Percentiles rank a stretch among this genome's conserved stretches.
Conservation (phyloP, 1,140 invertebrate genomes). For the Scaptomyza graminum region DNA sequence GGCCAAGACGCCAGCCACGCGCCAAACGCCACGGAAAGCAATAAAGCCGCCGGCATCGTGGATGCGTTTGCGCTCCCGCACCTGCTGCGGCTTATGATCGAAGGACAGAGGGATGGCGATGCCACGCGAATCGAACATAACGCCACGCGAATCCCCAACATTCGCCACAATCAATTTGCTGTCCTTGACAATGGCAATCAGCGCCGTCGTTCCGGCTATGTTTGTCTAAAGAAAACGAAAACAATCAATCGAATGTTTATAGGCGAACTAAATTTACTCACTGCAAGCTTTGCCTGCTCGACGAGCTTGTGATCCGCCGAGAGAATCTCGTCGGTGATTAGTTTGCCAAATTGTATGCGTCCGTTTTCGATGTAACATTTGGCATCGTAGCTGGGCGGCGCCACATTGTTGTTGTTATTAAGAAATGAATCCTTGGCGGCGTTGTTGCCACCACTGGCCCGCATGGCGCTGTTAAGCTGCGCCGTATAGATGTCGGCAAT, state of each 20-base stretch:
- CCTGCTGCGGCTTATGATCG: constrained; percentile 98
- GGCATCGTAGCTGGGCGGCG: constrained; percentile 83
- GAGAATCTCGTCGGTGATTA: constrained; percentile 94
- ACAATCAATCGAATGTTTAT: not conserved
- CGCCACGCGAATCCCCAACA: constrained; percentile 97
- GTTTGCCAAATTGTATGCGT: constrained; percentile 90
- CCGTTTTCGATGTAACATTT: constrained; percentile 88
- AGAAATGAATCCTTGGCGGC: constrained; percentile 69
- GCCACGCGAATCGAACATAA: constrained; percentile 95
- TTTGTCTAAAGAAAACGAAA: constrained; percentile 84
- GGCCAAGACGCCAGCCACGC: constrained; percentile 97
- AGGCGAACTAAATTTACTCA: constrained; percentile 66
- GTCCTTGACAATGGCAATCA: constrained; percentile 93
- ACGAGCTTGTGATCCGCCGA: constrained; percentile 91
- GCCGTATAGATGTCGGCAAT: constrained; percentile 76
- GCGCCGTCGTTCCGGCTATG: constrained; percentile 96
- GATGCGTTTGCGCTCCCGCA: constrained; percentile 94
- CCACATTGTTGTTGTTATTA: constrained; percentile 67
- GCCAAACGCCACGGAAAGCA: constrained; percentile 97
- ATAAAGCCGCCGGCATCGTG: constrained; percentile 96
- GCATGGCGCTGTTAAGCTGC: constrained; percentile 72
- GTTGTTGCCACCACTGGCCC: constrained; percentile 49
- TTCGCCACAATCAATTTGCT: constrained; percentile 95
- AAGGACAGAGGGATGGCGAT: constrained; percentile 96
- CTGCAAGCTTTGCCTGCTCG: constrained; percentile 90